Percentiles rank a stretch among this genome's conserved stretches.
phyloP scores from a whole-genome alignment of 2,888 invertebrate genomes.

The Drosophila robusta region DNA sequence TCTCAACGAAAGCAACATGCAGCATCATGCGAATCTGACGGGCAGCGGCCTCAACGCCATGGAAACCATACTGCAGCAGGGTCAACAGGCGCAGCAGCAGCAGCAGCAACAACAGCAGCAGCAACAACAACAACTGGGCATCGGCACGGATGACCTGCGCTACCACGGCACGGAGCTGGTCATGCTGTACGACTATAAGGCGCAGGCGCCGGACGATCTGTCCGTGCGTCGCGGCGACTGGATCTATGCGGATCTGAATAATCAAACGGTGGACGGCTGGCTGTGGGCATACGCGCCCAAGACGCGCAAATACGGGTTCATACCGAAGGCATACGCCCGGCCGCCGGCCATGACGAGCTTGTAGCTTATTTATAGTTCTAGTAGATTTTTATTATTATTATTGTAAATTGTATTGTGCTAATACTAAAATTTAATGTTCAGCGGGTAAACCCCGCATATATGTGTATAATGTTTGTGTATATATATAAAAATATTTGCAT shows the following conservation, averaged over 20 bases:
- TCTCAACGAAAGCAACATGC: constrained; percentile 61
- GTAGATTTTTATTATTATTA: constrained; percentile 16
- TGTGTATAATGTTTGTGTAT: constrained; percentile 6
- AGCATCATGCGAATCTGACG: constrained; percentile 55
- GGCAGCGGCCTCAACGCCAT: constrained; percentile 51
- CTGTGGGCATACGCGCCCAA: constrained; percentile 97
- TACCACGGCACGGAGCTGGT: constrained; percentile 96
- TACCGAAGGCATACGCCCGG: constrained; percentile 96
- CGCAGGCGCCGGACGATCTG: constrained; percentile 96
- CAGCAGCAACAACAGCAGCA: constrained; percentile 64
- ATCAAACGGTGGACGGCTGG: constrained; percentile 98
- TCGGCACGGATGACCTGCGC: constrained; percentile 88
- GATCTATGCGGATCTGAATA: constrained; percentile 97
- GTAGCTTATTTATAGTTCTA: constrained; percentile 22
- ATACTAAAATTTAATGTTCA: constrained; percentile 32
- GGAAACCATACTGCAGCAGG: constrained; percentile 60
- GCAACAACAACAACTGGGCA: constrained; percentile 78
- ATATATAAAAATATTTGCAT: constrained; percentile 37
- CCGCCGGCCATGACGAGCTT: constrained; percentile 95
- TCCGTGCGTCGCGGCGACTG: constrained; percentile 96
- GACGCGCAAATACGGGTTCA: constrained; percentile 96
- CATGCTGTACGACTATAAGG: constrained; percentile 97
- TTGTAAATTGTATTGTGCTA: constrained; percentile 48
- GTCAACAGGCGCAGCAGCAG: constrained; percentile 56
- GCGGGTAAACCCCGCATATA: constrained; percentile 29